These are phyloP conservation scores for Oncorhynchus nerka DNA, from an alignment of 2,113 vertebrate species.

Conservation along the genomic window DNA sequence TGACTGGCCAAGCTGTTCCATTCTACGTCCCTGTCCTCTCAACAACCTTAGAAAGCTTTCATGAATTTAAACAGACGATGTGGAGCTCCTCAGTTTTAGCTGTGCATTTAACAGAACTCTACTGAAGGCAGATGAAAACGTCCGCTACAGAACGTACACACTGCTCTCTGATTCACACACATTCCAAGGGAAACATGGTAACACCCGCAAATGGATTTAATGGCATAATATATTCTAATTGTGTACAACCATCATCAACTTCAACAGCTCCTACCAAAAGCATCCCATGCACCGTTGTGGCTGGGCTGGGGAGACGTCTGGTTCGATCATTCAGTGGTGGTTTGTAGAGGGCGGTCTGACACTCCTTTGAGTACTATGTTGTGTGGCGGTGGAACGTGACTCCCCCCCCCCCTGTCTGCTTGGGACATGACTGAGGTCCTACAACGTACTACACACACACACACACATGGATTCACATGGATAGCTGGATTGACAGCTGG, in stretches of 20 bases:
- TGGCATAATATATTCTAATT: background rate
- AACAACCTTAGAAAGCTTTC: background rate
- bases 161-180: background rate
- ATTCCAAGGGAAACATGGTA: background rate
- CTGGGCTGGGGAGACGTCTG: background rate
- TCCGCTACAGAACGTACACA: background rate
- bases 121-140: background rate
- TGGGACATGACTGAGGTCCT: no score
- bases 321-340: background rate
- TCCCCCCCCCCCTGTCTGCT: no score
- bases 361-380: no score
- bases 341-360: background rate
- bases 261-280: background rate
- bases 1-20: conserved; percentile 40
- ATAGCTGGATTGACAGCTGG: background rate
- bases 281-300: conserved; percentile 8
- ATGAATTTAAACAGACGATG: conserved; percentile 26
- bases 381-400: no score
- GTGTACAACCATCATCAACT: background rate
- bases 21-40: background rate
- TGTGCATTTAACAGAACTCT: background rate
- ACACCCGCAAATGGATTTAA: background rate
- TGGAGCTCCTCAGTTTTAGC: background rate
- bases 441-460: no score
- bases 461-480: background rate